Evolutionary conservation across 2,113 vertebrate genomes (phyloP), one percentile per base, ranked within the genome.

Genomic region (Dolichallabes microphthalmus): DNA sequence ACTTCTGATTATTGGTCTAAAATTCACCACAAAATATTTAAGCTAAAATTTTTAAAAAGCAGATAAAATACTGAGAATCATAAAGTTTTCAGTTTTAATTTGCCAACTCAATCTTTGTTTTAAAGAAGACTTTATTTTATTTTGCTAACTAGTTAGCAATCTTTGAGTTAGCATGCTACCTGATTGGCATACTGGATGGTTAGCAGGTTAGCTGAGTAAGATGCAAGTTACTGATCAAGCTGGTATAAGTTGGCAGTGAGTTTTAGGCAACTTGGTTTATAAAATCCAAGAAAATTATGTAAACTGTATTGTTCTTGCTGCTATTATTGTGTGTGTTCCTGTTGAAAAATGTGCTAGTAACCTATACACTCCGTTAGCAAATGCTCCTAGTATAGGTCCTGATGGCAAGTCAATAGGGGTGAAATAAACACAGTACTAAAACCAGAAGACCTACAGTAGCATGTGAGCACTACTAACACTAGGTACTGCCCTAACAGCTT

Each of bases 381-480:
- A 30, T 76, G 19, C 50, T 55, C 74, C 45, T 53, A 30, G n/a
- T 76, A n/a, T 27, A 39, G 14, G 14, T 64, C n/a, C 4, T 14
- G n/a, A 64, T n/a, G n/a, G n/a, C 12, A 73, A 27, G 13, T 75
- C 39, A 75, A 17, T 13, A 74, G 73, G 25, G 25, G 45, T 7
- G 13, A 7, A 50, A 53, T 75, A 2, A 25, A 53, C n/a, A n/a
- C 73, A 53, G 45, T 52, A 53, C 22, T 75, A 22, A 75, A 75
- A 53, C 4, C 45, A 74, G 32, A 45, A 15, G 45, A 45, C 39
- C 64, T 74, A n/a, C n/a, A n/a, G n/a, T n/a, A 35, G 82, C 66
- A 32, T 71, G 58, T 60, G 60, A 63, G 64, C 27, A 39, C 63
- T 73, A 76, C 69, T 68, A 87, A 84, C 86, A 78, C 69, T 63